Conservation (phyloP, 2,888 invertebrate species). For the Loripinus fragilis region DNA sequence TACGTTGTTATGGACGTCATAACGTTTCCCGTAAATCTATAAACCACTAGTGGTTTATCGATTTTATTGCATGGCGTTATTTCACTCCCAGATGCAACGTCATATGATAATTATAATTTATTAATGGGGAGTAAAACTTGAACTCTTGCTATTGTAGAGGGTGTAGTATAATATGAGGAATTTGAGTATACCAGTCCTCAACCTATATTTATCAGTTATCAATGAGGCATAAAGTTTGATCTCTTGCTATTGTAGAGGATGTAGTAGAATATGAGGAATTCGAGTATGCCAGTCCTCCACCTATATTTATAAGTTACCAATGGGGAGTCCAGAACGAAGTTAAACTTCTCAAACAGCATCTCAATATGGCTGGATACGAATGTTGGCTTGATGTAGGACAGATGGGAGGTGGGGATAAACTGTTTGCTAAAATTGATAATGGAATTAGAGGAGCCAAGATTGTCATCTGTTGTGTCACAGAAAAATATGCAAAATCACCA, state of each 20-base stretch:
- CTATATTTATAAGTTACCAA: conserved; percentile 73
- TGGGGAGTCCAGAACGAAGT: conserved; percentile 81
- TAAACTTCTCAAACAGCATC: conserved; percentile 75
- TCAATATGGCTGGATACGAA: conserved; percentile 79
- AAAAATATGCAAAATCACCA: conserved; percentile 80
- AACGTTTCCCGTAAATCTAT: too few relatives aligned
- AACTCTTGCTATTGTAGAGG: conserved; percentile 43
- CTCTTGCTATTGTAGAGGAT: conserved; percentile 46
- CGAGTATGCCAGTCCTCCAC: conserved; percentile 63
- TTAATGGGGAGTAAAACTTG: too few relatives aligned
- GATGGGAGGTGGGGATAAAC: conserved; percentile 83
- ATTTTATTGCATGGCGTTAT: too few relatives aligned
- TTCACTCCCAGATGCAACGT: too few relatives aligned
- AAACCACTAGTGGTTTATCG: too few relatives aligned
- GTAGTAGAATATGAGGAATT: conserved; percentile 68
- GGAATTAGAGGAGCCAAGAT: conserved; percentile 79
- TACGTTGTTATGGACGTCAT: too few relatives aligned
- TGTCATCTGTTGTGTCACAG: conserved; percentile 58
- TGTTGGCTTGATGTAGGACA: conserved; percentile 83
- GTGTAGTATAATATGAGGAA: conserved; percentile 66
- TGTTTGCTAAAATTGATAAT: conserved; percentile 81
- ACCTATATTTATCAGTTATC: too few relatives aligned
- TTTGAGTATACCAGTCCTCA: conserved; percentile 65
- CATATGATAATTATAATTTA: too few relatives aligned
- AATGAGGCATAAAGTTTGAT: too few relatives aligned